These are phyloP conservation scores for Melieria omissa DNA, from an alignment of 2,888 invertebrate genomes.

Conservation along the genomic window DNA sequence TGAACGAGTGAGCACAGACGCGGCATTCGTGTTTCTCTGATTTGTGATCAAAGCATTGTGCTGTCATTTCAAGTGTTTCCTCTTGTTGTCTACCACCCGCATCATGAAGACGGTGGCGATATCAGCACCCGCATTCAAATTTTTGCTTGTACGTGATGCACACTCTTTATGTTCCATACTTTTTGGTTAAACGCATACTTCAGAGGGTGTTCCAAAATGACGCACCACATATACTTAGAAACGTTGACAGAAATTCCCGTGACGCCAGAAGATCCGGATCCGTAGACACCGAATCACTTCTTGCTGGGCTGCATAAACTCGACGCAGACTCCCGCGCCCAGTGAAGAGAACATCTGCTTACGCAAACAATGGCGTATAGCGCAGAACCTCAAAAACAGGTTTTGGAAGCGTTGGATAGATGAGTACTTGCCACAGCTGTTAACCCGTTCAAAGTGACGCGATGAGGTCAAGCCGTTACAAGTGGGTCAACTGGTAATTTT, in stretches of 20 bases:
- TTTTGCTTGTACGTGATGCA: too few relatives aligned
- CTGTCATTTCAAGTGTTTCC: too few relatives aligned
- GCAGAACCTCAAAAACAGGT: slow-evolving; percentile 31
- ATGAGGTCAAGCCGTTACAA: slow-evolving; percentile 25
- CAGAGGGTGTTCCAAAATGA: too few relatives aligned
- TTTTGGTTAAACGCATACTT: too few relatives aligned
- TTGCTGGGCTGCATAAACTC: slow-evolving; percentile 36
- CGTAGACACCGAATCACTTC: slow-evolving; percentile 39
- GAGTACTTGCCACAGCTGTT: slow-evolving; percentile 37
- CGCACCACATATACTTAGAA: too few relatives aligned
- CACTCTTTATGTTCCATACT: too few relatives aligned
- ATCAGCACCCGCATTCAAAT: too few relatives aligned
- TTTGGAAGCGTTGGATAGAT: slow-evolving; percentile 31
- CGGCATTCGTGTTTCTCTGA: too few relatives aligned
- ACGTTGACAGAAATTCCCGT: slow-evolving; percentile 21
- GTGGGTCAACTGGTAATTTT: slow-evolving; percentile 33
- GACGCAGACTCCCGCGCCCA: slow-evolving; percentile 30
- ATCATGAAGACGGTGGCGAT: too few relatives aligned
- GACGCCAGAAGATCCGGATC: slow-evolving; percentile 28
- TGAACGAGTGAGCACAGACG: too few relatives aligned
- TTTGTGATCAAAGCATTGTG: too few relatives aligned
- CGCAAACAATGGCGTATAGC: slow-evolving; percentile 38
- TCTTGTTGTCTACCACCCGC: too few relatives aligned
- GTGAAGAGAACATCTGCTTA: slow-evolving; percentile 23
- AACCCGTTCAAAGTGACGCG: slow-evolving; percentile 33